Base-by-base conservation (phyloP, 2,888 invertebrate genomes). In the Calameuta idolon region DNA sequence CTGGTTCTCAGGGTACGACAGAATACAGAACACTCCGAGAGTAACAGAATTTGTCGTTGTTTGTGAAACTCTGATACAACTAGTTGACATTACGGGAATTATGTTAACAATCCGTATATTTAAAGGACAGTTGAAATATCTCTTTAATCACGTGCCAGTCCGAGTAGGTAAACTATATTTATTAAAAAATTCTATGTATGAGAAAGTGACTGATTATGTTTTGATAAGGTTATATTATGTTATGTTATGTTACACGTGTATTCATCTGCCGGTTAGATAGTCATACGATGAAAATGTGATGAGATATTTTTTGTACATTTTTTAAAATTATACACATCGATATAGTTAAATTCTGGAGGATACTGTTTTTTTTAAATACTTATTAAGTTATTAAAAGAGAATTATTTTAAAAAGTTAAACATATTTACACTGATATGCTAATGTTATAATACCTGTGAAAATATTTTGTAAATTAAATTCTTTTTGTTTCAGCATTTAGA, bases 161-260 rank as follows among this genome's bases (percentile, higher is more conserved):
- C 81, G 81, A 68, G 84, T 84, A 82, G 73, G 81, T 81, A 71
- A 73, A 75, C 30, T 23, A 4, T 55, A 0, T 55, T 55, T 23
- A 55, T 55, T 2, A 55, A 55, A 40, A 23, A 55, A 55, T 55
- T 0, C 9, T 55, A 15, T 55, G 55, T 55, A 23, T 55, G 23
- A 23, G 9, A 55, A 23, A 55, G 55, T 55, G 55, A 55, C 55
- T 23, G 55, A 23, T 55, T 55, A 55, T 55, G 23, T 55, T 55
- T 55, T 55, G 55, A 23, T 23, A 55, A 55, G 55, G 55, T 55
- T 55, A 55, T 55, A 3, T 23, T 55, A 55, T 55, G 40, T 55
- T 55, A 55, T 23, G 12, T 23, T 55, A 55, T 55, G 55, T 23
- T 55, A 23, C 55, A 23, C 55, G 55, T 55, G 23, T 23, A 23